phyloP scores from a whole-genome alignment of 2,797 vertebrate genomes.

The Oreonectes daqikongensis region DNA sequence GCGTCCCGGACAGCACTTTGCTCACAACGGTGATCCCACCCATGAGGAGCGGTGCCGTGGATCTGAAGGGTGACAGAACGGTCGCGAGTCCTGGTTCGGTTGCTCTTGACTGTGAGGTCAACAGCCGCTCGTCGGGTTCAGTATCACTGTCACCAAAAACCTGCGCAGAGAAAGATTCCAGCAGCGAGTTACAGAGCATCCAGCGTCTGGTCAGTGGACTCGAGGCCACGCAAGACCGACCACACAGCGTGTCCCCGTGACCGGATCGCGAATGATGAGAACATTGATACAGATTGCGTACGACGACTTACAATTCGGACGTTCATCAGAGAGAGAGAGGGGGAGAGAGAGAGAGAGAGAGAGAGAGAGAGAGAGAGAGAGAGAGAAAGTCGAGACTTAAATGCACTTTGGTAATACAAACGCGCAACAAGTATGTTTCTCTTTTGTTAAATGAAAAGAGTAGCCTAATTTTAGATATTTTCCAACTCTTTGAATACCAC shows the following conservation, averaged over 20 bases:
- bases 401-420: constrained; percentile 83
- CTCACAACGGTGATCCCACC: constrained; percentile 82
- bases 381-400: constrained; percentile 70
- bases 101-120: constrained; percentile 90
- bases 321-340: no score
- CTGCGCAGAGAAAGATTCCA: constrained; percentile 86
- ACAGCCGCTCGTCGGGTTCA: constrained; percentile 90
- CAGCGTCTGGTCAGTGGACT: constrained; percentile 96
- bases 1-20: constrained; percentile 87
- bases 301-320: no score
- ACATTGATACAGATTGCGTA: constrained; percentile 54
- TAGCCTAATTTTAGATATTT: constrained; percentile 64
- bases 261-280: constrained; percentile 57
- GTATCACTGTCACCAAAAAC: constrained; percentile 90
- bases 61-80: constrained; percentile 79
- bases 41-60: constrained; percentile 74
- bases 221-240: constrained; percentile 88
- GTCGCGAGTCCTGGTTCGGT: constrained; percentile 82
- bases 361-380: no score
- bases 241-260: constrained; percentile 87
- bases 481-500: constrained; percentile 76
- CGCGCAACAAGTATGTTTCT: constrained; percentile 67
- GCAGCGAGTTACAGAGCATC: constrained; percentile 94
- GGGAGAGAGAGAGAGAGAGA: no score
- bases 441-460: constrained; percentile 75